Base-by-base conservation (phyloP, 2,888 invertebrate species). In the Cheilosia urbana region DNA sequence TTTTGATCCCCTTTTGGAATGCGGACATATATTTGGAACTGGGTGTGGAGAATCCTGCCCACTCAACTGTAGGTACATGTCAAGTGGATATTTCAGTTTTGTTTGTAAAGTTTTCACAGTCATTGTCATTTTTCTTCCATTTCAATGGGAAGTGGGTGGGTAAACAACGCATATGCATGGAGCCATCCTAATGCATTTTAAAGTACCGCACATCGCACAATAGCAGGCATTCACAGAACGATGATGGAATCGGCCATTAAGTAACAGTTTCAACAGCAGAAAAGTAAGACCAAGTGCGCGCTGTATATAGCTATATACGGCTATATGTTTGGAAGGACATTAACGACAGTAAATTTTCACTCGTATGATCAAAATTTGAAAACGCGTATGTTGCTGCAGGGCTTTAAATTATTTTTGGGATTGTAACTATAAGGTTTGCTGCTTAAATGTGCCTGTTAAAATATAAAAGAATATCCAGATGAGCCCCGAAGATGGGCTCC, bases 111-210 rank as follows among this genome's bases (percentile, higher is more conserved):
- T 49, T 60, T 63, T 42, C n/a, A 37, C 4, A 27, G 47, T 62
- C 34, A 13, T 57, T 60, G 55, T 24, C 17, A n/a, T 55, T 24
- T 72, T 63, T 37, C 13, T 58, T 49, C 13, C 11, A 27, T 47
- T 66, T 49, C 57, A 24, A 37, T 75, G 37, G n/a, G 21, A 21
- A 55, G 40, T 40, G 30, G 53, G 19, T 57, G 73, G 63, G 47
- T 17, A 73, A 63, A 51, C 47, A 63, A 51, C 55, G 66, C 47
- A 60, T 37, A 13, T 47, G 49, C 68, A 24, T 45, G n/a, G 60
- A 27, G 53, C 21, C 63, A 63, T 73, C 79, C 75, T 80, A 84
- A 75, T 80, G 84, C 75, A 75, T 80, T 84, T 75, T 65, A 60
- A 66, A 84, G 69, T 80, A 66, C 42, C 69, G 17, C 40, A 19